Conservation (phyloP, 2,113 vertebrate genomes). For the Hippocampus zosterae region DNA sequence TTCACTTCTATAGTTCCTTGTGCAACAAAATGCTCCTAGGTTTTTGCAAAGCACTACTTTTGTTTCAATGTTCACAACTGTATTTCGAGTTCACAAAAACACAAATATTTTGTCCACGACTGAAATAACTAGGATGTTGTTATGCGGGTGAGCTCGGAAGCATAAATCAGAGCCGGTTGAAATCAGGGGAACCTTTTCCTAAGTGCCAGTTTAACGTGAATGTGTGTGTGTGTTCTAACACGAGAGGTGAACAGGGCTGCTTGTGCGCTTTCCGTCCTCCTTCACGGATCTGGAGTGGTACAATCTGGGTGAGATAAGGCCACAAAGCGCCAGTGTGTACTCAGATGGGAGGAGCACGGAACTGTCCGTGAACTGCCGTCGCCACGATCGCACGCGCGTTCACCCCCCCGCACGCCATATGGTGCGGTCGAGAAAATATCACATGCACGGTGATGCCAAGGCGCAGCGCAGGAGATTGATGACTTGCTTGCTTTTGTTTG, state of each 20-base stretch:
- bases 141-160: slow-evolving; percentile 3
- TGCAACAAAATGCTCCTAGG: background rate
- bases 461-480: background rate
- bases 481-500: background rate
- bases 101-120: no score
- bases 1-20: background rate
- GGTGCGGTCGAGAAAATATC: slow-evolving; percentile 39
- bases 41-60: background rate
- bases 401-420: slow-evolving; percentile 49
- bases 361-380: slow-evolving; percentile 49
- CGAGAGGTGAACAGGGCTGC: slow-evolving; percentile 2
- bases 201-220: slow-evolving; percentile 16
- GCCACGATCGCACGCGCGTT: slow-evolving; percentile 1
- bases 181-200: slow-evolving; percentile 69
- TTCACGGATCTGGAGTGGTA: slow-evolving; percentile 61
- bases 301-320: slow-evolving; percentile 68
- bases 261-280: slow-evolving; percentile 30
- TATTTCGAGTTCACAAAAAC: no score
- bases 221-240: slow-evolving; percentile 31
- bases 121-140: background rate
- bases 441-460: slow-evolving; percentile 8
- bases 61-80: background rate
- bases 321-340: slow-evolving; percentile 57
- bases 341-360: slow-evolving; percentile 72
- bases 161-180: slow-evolving; percentile 54